These are phyloP conservation scores for Drosophila asahinai DNA, from an alignment of 1,140 invertebrate species.

Conservation along the genomic window DNA sequence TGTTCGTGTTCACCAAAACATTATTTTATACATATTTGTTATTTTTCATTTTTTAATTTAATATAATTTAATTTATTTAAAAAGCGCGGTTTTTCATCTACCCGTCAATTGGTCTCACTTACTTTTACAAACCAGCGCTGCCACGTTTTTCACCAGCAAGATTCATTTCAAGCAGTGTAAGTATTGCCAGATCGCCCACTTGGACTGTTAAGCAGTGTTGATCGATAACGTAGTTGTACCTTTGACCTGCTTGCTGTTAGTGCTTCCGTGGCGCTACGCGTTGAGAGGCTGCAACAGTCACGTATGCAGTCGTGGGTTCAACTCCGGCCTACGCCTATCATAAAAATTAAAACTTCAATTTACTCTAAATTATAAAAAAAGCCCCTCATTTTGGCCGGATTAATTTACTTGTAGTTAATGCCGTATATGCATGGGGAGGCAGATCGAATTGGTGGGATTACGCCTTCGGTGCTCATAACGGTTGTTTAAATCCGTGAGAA, in stretches of 20 bases:
- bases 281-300: neutral
- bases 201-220: neutral
- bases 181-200: neutral
- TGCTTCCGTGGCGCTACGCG: slow-evolving; percentile 7
- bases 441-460: slow-evolving; percentile 69
- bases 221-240: neutral
- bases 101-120: too few species aligned
- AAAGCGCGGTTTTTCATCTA: too few species aligned
- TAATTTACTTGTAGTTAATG: slow-evolving; percentile 64
- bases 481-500: slow-evolving; percentile 70
- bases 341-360: too few species aligned
- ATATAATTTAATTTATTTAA: too few species aligned
- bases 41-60: too few species aligned
- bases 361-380: neutral
- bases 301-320: neutral
- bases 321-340: neutral
- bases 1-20: too few species aligned
- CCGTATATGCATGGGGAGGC: slow-evolving; percentile 65
- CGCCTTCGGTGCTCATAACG: slow-evolving; percentile 71
- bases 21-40: too few species aligned
- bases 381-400: slow-evolving; percentile 72
- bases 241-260: accelerated
- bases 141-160: too few species aligned
- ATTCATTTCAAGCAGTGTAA: neutral
- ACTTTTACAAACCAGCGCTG: too few species aligned